Evolutionary conservation across 2,888 invertebrate species (phyloP), one percentile per base, ranked within the genome.

Genomic region (Cheilosia urbana): DNA sequence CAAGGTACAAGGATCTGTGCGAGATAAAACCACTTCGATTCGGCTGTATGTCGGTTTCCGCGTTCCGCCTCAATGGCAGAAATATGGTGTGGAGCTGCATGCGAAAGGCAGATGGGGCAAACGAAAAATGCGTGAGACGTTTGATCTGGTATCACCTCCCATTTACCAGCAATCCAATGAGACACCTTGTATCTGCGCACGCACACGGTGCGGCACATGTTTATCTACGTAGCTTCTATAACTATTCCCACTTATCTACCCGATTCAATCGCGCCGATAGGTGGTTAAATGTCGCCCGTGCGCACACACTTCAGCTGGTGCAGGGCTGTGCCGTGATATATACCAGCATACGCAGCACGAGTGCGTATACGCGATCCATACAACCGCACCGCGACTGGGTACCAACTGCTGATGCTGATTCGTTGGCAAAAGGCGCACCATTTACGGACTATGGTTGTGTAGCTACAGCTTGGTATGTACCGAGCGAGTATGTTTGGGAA

Each of bases 321-420:
- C 42, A 24, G 11, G 19, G 37, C 2, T 24, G 9, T 19, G 21
- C 15, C 9, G 21, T 21, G 21, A 63, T 37, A 21, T 24, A n/a
- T 68, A 30, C 57, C 1, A n/a, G 7, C 37, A 37, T 53, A 72
- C 62, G 72, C 72, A 51, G 24, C 21, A 13, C 49, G 49, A 49
- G 60, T 72, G 72, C 62, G 72, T 71, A 49, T 40, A 17, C 5
- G 42, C 34, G 27, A 9, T 13, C 37, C 47, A 24, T 24, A 24
- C 21, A 51, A 15, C 9, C 24, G 19, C 21, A 17, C 37, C 37
- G 37, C 21, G 4, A 58, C n/a, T 3, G 6, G 5, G 30, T 30
- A 30, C 7, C 30, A 34, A 34, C 17, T 47, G 45, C 63, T 63
- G 57, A 30, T 78, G 55, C 62, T 71, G 78, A 78, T 78, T 78